Evolutionary conservation across 1,140 invertebrate genomes (phyloP).

Genomic region (Hyles vespertilio): DNA sequence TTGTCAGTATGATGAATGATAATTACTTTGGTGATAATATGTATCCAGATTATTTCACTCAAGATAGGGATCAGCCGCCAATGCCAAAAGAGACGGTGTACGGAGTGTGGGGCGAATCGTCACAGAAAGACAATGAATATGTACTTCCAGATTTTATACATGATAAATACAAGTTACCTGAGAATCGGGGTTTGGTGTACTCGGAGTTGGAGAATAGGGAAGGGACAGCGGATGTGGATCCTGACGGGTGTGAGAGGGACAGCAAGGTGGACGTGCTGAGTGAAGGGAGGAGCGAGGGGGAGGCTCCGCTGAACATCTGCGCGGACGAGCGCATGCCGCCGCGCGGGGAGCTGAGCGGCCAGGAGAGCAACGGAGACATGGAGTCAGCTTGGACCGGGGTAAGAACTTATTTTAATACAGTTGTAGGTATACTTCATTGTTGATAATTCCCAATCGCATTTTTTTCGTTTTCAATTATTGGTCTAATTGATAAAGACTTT

Average conservation of each 20-base stretch:
- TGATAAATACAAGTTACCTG: constrained; percentile 64
- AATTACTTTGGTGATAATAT: constrained; percentile 71
- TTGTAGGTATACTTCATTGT: too few species aligned
- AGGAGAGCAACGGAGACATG: constrained; percentile 87
- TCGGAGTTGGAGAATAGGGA: constrained; percentile 39
- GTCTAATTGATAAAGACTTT: too few species aligned
- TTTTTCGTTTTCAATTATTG: too few species aligned
- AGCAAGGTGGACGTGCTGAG: constrained; percentile 73
- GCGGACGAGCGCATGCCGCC: constrained; percentile 90
- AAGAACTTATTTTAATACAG: constrained; percentile 24
- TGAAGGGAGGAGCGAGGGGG: constrained; percentile 77
- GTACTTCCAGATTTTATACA: constrained; percentile 68
- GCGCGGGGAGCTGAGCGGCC: constrained; percentile 86
- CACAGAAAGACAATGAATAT: constrained; percentile 64
- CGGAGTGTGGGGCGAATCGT: constrained; percentile 55
- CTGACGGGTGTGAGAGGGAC: constrained; percentile 46
- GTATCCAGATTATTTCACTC: constrained; percentile 65
- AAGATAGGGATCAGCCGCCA: constrained; percentile 52
- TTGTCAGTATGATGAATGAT: constrained; percentile 68
- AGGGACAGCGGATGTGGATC: constrained; percentile 28
- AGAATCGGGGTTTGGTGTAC: constrained; percentile 51
- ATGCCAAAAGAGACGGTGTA: constrained; percentile 53
- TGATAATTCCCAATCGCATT: too few species aligned
- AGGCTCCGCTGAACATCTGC: constrained; percentile 82
- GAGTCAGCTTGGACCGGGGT: constrained; percentile 80